Base-by-base conservation (phyloP, 2,888 invertebrate species). In the Diarsia brunnea region DNA sequence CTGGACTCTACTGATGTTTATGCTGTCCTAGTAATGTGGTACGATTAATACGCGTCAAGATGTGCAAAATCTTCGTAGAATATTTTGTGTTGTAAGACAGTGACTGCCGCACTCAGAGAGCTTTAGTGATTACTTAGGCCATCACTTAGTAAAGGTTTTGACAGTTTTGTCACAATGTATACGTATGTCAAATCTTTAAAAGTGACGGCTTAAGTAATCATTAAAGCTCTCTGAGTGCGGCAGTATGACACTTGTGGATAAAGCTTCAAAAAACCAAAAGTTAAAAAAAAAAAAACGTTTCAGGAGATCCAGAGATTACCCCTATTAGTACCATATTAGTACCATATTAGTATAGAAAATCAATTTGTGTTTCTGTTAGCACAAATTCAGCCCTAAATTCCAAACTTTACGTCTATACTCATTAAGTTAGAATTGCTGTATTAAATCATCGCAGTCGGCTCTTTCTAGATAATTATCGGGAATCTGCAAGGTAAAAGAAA, bases 11-110 rank as follows among this genome's bases (percentile, higher is more conserved):
- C 45, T 47, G 43, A 73, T 38, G 67, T 65, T 73, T 82, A 82
- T 82, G 73, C 43, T 82, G 12, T 58, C 78, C 47, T 77, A 38
- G 86, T 85, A 73, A 49, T 53, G 58, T 71, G 38, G n/a, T 60
- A 53, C 69, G 24, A 81, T 81, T 81, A 49, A 65, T 75, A 47
- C 1, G 27, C 49, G 64, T 55, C 31, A 64, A 16, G 16, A 5
- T 5, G 7, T 47, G 38, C 21, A 27, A 68, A 61, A n/a, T 11
- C 4, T 19, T 21, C 2, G 24, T 14, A 12, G 8, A 21, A 14
- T 64, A 16, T 65, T 69, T 43, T 38, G 38, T 38, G 38, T 5
- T 14, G 8, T 49, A 65, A n/a, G 51, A 3, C n/a, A 2, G 11
- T 12, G 24, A 38, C 38, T 38, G 3, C 38, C 4, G 38, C 5